Evolutionary conservation across 2,797 vertebrate species (phyloP), one percentile per base, ranked within the genome.

Genomic region (Platalea minor): DNA sequence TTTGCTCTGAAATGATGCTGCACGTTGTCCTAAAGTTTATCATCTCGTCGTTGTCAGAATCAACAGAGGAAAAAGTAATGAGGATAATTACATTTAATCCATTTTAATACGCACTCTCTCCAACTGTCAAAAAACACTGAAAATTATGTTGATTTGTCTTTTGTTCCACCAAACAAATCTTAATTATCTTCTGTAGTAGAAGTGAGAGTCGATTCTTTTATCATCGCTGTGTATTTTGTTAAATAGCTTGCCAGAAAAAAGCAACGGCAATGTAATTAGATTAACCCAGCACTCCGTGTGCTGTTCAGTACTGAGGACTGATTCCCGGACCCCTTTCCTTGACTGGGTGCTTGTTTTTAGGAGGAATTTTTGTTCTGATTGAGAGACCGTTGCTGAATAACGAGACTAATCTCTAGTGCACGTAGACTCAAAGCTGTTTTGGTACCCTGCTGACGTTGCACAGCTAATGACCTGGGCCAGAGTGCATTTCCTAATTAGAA

Each of bases 81-180:
- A 72, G 31, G 50, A 65, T 93, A 88, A 95, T 84, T 94, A 54
- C 37, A 79, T 89, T 92, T 81, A 76, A 83, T 89, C 60, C 28
- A 50, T 73, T 89, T 89, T 60, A 85, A 65, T 67, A 43, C 39
- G 35, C 10, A 3, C 12, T 88, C 45, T 72, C 31, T 83, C 72
- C 54, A 81, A 16, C 81, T 87, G 59, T 84, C 76, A 92, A 61
- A 87, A 88, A 39, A 4, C 82, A 83, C 75, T 85, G 43, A 83
- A 77, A 73, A 80, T 79, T 35, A 74, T 33, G 85, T 78, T 50
- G 56, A 46, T 85, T 95, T 97, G 67, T 84, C 60, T 86, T 95
- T 93, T 91, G 46, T 95, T 96, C 76, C 35, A 70, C n/a, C 74
- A 95, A 94, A 82, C 89, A 91, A 93, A 89, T 82, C 63, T 96